Evolutionary conservation across 2,888 invertebrate species (phyloP).

Genomic region (Hartigia nigra): DNA sequence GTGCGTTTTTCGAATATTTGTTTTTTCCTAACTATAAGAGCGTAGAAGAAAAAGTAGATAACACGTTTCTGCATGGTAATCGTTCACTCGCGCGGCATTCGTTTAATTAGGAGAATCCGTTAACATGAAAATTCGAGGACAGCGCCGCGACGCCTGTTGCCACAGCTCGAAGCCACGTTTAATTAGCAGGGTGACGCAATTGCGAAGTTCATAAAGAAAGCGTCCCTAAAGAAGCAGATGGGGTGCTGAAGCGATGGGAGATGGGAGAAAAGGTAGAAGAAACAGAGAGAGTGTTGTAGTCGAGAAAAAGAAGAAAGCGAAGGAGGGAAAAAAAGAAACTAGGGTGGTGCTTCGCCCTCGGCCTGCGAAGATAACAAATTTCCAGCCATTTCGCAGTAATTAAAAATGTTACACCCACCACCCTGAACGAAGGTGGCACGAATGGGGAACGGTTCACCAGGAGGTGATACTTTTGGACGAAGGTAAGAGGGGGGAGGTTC

Average conservation of each 20-base stretch:
- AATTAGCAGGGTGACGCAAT: conserved; percentile 42
- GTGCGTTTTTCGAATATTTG: conserved; percentile 8
- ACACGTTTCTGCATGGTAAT: conserved; percentile 30
- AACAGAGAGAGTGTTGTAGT: conserved; percentile 32
- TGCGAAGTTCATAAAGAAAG: conserved; percentile 45
- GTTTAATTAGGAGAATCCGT: conserved; percentile 13
- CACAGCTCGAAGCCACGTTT: conserved; percentile 39
- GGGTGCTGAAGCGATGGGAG: conserved; percentile 14
- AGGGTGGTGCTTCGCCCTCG: neutral
- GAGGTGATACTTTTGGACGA: neutral
- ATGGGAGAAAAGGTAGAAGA: conserved; percentile 20
- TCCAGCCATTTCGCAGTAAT: conserved; percentile 44
- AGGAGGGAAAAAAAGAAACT: neutral
- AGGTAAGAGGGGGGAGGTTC: conserved; percentile 33
- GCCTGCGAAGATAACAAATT: conserved; percentile 24
- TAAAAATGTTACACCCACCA: conserved; percentile 41
- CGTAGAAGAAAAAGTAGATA: conserved; percentile 17
- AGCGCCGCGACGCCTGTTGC: conserved; percentile 13
- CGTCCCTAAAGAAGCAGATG: conserved; percentile 16
- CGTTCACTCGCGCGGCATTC: neutral
- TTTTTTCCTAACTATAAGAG: conserved; percentile 14
- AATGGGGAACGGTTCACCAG: neutral
- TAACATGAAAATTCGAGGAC: conserved; percentile 16
- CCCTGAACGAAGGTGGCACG: neutral
- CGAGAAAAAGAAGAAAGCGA: conserved; percentile 17